Conservation (phyloP, 1,140 invertebrate species). For the Drosophila saltans region DNA sequence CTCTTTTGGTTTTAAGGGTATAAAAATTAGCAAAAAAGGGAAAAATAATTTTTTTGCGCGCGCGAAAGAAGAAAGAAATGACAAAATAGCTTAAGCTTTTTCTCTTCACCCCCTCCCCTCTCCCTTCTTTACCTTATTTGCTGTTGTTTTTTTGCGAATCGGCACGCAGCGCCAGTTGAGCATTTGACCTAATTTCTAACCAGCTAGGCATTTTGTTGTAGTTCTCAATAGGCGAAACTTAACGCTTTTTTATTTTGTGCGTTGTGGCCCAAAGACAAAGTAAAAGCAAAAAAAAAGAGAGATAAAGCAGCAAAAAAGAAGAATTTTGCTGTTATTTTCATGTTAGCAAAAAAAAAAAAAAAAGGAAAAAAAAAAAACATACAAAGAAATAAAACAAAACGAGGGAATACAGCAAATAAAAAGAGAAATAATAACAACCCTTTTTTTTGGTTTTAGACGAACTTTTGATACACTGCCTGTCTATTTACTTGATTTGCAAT, state of each 20-base stretch:
- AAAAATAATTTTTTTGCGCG: not conserved
- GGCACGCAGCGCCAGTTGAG: constrained; percentile 68
- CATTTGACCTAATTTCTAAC: constrained; percentile 71
- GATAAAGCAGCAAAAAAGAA: not conserved
- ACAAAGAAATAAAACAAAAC: not conserved
- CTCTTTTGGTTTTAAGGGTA: not conserved
- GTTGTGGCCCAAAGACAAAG: constrained; percentile 39
- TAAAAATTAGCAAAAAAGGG: not conserved
- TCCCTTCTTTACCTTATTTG: not conserved
- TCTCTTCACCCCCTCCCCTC: too few relatives aligned
- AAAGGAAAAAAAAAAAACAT: too few relatives aligned
- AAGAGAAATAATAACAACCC: too few relatives aligned
- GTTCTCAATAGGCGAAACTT: constrained; percentile 58
- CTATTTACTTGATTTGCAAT: too few relatives aligned
- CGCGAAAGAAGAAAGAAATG: not conserved
- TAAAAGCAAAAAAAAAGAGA: constrained; percentile 11
- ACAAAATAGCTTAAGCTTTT: constrained; percentile 2
- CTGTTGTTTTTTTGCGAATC: constrained; percentile 59
- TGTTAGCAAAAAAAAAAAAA: not conserved
- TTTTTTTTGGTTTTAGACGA: too few relatives aligned
- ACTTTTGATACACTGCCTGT: too few relatives aligned
- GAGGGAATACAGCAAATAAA: not conserved
- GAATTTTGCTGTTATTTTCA: constrained; percentile 7
- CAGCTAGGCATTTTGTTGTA: constrained; percentile 23
- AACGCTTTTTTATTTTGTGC: constrained; percentile 49